Conservation (phyloP, 2,797 vertebrate genomes). For the Hoplostethus mediterraneus region DNA sequence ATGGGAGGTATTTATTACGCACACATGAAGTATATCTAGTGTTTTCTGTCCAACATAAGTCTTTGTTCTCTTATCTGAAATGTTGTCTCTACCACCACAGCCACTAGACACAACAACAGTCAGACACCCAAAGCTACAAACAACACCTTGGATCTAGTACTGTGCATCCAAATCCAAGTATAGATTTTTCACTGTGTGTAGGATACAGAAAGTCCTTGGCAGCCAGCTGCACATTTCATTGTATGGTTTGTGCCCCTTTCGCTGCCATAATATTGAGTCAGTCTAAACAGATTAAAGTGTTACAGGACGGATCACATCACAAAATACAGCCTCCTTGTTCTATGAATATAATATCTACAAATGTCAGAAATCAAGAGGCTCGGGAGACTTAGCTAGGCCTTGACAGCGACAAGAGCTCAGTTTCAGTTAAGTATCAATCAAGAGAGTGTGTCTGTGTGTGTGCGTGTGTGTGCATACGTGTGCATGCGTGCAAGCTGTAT, state of each 20-base stretch:
- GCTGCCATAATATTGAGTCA: conserved; percentile 76
- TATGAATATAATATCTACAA: conserved; percentile 85
- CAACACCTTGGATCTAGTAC: conserved; percentile 33
- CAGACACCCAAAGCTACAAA: conserved; percentile 34
- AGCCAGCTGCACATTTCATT: conserved; percentile 68
- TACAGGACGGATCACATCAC: conserved; percentile 83
- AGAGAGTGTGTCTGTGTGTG: conserved; percentile 44
- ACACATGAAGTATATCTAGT: conserved; percentile 21
- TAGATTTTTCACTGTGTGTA: conserved; percentile 40
- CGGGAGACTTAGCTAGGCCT: conserved; percentile 82
- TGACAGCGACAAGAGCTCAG: conserved; percentile 86
- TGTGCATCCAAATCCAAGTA: conserved; percentile 45
- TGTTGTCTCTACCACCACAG: conserved; percentile 5
- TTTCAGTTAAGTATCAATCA: conserved; percentile 88
- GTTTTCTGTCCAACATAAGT: background rate
- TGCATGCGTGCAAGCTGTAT: conserved; percentile 12
- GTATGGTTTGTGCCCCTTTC: conserved; percentile 70
- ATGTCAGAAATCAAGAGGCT: conserved; percentile 85
- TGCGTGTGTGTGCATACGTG: conserved; percentile 29
- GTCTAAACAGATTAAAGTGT: conserved; percentile 88
- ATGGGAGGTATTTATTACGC: conserved; percentile 9
- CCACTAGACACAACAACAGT: background rate
- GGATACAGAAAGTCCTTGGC: conserved; percentile 66
- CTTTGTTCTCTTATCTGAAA: conserved; percentile 11
- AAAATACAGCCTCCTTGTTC: conserved; percentile 72